Base-by-base conservation (phyloP, 2,888 invertebrate species). In the Catocala nupta region DNA sequence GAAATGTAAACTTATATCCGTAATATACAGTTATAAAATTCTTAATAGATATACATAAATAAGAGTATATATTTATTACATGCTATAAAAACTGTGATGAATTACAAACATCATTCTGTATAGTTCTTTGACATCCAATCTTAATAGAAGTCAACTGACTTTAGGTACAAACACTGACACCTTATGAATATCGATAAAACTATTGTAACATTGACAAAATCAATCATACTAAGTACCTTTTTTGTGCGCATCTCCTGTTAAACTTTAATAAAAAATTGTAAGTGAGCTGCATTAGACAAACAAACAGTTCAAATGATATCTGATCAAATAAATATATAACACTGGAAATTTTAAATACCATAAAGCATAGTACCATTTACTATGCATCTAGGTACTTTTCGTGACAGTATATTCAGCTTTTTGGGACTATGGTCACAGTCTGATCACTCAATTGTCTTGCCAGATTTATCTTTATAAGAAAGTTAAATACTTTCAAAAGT, bases 71-170 rank as follows among this genome's bases (percentile, higher is more conserved):
- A 83, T 83, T 83, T 71, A 77, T 84, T 81, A 70, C 70, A 67
- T 74, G 81, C 77, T 83, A 87, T 88, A 91, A 91, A 91, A 90
- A 90, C 85, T 78, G 86, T 90, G 91, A 93, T 91, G 84, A 86
- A 92, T 93, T 83, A 81, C 84, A 71, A 78, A 77, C 83, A 76
- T 81, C 79, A 81, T 85, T 83, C 82, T 83, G 75, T 81, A 81
- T 81, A 83, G 87, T 84, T 88, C 83, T 78, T 87, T 85, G 88
- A 89, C 86, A 82, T 86, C 81, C 72, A 71, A 81, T 80, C 70
- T 75, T 72, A 71, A 73, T 74, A 70, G 80, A 83, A 81, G 81
- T 81, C 81, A 82, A 81, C 77, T 69, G 63, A 59, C 64, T 71
- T 59, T 71, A 67, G 68, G 59, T 49, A 59, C 65, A 69, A 77